These are phyloP conservation scores for Microcebus murinus DNA, from an alignment of 2,113 vertebrate species.

Conservation along the genomic window DNA sequence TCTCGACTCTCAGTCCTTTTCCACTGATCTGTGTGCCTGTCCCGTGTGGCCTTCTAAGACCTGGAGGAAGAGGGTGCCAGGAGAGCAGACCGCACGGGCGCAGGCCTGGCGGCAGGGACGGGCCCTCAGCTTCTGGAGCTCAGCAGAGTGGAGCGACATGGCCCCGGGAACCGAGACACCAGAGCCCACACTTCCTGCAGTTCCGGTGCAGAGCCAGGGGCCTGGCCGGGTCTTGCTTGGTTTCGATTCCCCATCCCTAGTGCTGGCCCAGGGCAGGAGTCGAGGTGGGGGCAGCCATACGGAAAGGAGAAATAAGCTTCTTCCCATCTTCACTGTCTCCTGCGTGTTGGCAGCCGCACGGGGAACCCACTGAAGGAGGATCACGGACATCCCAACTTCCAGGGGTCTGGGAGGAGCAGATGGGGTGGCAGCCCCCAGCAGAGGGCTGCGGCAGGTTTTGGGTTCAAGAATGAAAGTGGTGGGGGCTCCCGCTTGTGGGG, in stretches of 20 bases:
- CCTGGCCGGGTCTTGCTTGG: background rate
- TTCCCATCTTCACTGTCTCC: background rate
- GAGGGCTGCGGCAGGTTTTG: background rate
- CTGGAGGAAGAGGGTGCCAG: accelerated
- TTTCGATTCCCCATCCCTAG: background rate
- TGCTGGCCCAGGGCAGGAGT: background rate
- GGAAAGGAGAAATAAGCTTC: background rate
- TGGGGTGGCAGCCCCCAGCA: background rate
- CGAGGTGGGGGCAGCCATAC: background rate
- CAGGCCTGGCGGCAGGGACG: background rate
- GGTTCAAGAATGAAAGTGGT: background rate
- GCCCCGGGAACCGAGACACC: background rate
- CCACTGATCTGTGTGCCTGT: background rate
- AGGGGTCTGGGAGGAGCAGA: background rate
- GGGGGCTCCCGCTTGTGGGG: background rate
- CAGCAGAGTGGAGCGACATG: background rate
- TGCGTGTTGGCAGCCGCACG: background rate
- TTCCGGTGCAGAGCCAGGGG: background rate
- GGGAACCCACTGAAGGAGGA: background rate
- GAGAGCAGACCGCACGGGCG: background rate
- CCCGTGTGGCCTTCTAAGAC: background rate
- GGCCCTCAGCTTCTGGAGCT: background rate
- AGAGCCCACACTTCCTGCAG: background rate
- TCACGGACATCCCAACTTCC: background rate
- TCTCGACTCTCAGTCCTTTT: background rate